Base-by-base conservation (phyloP, 2,888 invertebrate genomes). In the Plusia festucae region DNA sequence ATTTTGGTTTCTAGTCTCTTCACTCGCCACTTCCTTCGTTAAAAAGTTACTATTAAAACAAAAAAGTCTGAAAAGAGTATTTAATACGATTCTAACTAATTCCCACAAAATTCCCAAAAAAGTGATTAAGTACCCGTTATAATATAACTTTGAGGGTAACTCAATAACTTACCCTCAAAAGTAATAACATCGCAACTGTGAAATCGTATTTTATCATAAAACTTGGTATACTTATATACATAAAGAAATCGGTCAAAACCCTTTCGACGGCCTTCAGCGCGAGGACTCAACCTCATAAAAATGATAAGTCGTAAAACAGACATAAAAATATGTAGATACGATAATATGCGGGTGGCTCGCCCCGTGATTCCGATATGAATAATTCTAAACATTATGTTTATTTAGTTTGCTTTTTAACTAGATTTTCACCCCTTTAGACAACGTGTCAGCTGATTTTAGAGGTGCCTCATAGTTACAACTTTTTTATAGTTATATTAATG, bases 231-330 rank as follows among this genome's bases (percentile, higher is more conserved):
- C n/a, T n/a, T n/a, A n/a, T 68, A n/a, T 73, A 78, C 65, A 80
- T 76, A 84, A 83, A 83, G 53, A 72, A 79, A 82, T 73, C 67
- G 72, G 70, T 82, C 76, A 73, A 82, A 79, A 72, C 70, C 66
- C 63, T 69, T 71, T 66, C 65, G 67, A 68, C 65, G 65, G 65
- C 65, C 56, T 57, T 68, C 65, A 40, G 58, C 24, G 44, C 44
- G 65, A 40, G 40, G 30, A 70, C 69, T 63, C 68, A 79, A 81
- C 78, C 72, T 84, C 88, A 81, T 90, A 90, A 90, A 90, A 85
- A 86, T 83, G 86, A 86, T 86, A 86, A 83, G 79, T 82, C 84
- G 77, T 85, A 82, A 88, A 83, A 75, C 74, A 82, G 69, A 82
- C 85, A 87, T 88, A 85, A 82, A 82, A 72, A 86, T 83, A 72